Base-by-base conservation (phyloP, 1,140 invertebrate species). In the Leptestheria dahalacensis region DNA sequence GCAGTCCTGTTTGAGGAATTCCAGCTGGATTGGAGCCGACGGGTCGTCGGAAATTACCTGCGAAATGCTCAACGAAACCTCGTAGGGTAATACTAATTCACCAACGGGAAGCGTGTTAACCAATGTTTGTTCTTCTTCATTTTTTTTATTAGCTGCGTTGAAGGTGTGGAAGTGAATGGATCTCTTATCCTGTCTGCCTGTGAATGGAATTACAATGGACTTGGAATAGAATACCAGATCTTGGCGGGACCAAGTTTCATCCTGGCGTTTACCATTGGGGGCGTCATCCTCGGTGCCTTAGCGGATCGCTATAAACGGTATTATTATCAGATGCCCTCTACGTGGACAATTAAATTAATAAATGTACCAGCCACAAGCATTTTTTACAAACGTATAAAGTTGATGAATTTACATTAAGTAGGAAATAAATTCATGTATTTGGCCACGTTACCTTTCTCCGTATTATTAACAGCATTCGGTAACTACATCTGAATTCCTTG, bases 181-280 rank as follows among this genome's bases (percentile, higher is more conserved):
- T 82, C 81, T 0, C 12, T 21, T 61, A 57, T 18, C 29, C 48
- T 12, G 6, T 63, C 69, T 1, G 85, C 85, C 66, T 95, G 91
- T 70, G 84, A 90, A 66, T 94, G 89, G 88, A 84, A 87, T 68
- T 91, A 91, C 75, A 92, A 91, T 70, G 91, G 91, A 0, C 75
- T 92, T 47, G 91, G 91, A 1, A 74, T 92, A 28, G 86, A 92
- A 66, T 94, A 94, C 72, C 91, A 94, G 74, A 82, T 94, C 63
- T 71, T 95, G 41, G 91, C 91, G 0, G 91, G 91, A 0, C 91
- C 91, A 1, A 84, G 85, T 63, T 94, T 93, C 72, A 92, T 94
- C 65, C 82, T 88, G 10, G 85, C 92, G 23, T 95, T 88, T 71
- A 94, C 91, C 0, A 75, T 94, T 25, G 81, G 84, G 18, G 90